Evolutionary conservation across 2,113 vertebrate species (phyloP).

Genomic region (Lamprotornis superbus): DNA sequence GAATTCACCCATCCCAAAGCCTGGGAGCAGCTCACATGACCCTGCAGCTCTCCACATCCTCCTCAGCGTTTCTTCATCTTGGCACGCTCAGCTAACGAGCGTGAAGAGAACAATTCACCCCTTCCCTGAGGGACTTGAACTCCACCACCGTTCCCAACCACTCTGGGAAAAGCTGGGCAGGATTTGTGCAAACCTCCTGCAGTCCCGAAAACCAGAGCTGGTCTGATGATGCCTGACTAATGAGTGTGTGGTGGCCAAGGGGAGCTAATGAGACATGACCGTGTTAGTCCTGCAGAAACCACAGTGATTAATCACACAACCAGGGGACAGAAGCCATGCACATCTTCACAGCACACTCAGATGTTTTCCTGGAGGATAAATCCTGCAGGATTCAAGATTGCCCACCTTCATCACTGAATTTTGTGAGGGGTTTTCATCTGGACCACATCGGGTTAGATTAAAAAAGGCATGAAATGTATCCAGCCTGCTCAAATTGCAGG

Average conservation of each 20-base stretch:
- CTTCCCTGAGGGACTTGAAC: background rate
- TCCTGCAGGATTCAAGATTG: background rate
- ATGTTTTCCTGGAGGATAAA: background rate
- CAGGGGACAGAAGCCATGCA: background rate
- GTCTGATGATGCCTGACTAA: background rate
- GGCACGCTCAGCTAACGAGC: background rate
- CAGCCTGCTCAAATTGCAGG: background rate
- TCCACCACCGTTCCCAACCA: background rate
- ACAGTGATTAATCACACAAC: background rate
- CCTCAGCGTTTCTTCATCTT: background rate
- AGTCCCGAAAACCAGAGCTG: background rate
- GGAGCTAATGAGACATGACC: background rate
- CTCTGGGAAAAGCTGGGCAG: background rate
- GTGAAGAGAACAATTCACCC: background rate
- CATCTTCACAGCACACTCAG: background rate
- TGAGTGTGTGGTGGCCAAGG: background rate
- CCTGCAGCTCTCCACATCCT: constrained; percentile 26
- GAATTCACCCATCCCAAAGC: background rate
- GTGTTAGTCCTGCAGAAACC: background rate
- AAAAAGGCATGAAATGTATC: background rate
- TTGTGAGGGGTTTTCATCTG: background rate
- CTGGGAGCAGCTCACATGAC: background rate
- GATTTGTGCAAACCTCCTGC: background rate
- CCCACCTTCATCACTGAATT: background rate
- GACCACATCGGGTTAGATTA: background rate